Conservation (phyloP, 2,113 vertebrate genomes). For the Budorcas taxicolor region DNA sequence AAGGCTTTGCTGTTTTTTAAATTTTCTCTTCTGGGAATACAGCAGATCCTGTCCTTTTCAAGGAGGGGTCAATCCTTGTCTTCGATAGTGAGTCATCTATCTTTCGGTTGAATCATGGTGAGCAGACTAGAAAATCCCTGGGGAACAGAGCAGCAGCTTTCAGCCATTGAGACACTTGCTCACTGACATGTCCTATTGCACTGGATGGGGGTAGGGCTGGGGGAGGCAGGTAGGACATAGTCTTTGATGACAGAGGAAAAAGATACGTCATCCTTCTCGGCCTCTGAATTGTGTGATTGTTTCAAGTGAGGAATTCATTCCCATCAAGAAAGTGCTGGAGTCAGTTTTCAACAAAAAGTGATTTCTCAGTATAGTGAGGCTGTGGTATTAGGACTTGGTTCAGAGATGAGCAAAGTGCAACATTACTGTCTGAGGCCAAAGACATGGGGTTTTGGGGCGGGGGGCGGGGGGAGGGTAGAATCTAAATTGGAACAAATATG, state of each 20-base stretch:
- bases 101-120: not conserved
- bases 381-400: not conserved
- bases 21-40: not conserved
- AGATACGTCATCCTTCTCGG: not conserved
- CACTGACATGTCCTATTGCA: not conserved
- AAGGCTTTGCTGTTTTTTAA: not conserved
- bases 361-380: not conserved
- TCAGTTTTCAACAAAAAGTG: not conserved
- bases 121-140: not conserved
- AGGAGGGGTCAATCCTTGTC: not conserved
- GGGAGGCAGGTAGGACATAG: not conserved
- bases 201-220: not conserved
- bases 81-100: not conserved
- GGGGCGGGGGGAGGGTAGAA: no score
- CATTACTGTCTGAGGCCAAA: not conserved
- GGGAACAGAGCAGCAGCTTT: not conserved
- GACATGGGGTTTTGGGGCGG: not conserved
- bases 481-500: not conserved
- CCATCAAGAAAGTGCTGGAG: not conserved
- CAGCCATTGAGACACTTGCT: not conserved
- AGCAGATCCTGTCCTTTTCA: not conserved
- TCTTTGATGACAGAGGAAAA: not conserved
- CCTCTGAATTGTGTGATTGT: not conserved
- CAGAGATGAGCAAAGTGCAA: not conserved
- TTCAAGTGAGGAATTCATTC: not conserved